Conservation (phyloP, 2,888 invertebrate genomes). For the Cerceris ruficornis region DNA sequence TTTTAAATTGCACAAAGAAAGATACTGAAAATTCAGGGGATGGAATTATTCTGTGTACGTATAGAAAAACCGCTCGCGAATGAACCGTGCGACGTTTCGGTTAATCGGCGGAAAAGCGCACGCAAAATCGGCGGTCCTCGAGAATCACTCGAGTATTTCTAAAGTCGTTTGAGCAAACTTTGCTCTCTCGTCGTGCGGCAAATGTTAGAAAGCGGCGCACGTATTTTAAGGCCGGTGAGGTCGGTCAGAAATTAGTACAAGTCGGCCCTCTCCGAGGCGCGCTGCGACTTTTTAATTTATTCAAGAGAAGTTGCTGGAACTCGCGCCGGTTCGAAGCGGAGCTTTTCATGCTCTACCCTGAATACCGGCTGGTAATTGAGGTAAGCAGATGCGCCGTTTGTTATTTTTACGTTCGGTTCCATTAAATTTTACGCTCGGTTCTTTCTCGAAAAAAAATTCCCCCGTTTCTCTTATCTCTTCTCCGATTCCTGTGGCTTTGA, state of each 20-base stretch:
- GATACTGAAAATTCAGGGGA: too few relatives aligned
- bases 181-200: background rate
- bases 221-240: conserved; percentile 35
- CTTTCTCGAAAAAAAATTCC: background rate
- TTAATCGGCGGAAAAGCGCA: background rate
- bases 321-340: conserved; percentile 2
- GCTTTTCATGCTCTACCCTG: conserved; percentile 17
- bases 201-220: conserved; percentile 28
- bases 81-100: background rate
- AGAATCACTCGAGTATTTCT: background rate
- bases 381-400: conserved; percentile 1
- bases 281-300: conserved; percentile 51
- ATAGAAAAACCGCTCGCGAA: too few relatives aligned
- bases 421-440: background rate
- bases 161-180: background rate
- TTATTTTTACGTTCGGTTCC: conserved; percentile 15
- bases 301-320: conserved; percentile 35
- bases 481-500: too few relatives aligned
- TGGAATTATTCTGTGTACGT: too few relatives aligned
- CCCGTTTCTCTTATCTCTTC: too few relatives aligned
- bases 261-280: conserved; percentile 4
- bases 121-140: background rate
- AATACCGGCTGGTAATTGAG: conserved; percentile 23
- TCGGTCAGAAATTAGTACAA: conserved; percentile 54
- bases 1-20: too few relatives aligned